These are phyloP conservation scores for Mallateleia sp. DNA, from an alignment of 2,888 invertebrate species.

Conservation along the genomic window DNA sequence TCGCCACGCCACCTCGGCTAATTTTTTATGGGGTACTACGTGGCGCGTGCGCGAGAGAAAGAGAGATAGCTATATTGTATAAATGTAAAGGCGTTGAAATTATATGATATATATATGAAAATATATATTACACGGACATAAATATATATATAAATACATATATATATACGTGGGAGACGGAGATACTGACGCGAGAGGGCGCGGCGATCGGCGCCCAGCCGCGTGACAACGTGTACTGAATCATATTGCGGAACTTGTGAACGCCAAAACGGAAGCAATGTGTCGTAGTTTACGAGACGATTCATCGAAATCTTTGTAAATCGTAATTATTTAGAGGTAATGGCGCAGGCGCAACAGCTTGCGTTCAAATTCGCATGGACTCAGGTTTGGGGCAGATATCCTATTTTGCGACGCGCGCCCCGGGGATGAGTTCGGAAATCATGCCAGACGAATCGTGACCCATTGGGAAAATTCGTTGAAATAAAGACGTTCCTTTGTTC, in stretches of 20 bases:
- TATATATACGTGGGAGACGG: neutral
- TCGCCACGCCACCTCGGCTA: conserved; percentile 14
- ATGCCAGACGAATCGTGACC: too few species aligned
- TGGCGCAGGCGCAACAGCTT: too few species aligned
- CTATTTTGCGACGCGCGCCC: too few species aligned
- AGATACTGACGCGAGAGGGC: neutral
- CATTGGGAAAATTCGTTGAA: too few species aligned
- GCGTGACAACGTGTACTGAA: conserved; percentile 28
- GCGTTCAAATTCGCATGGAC: too few species aligned
- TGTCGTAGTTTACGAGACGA: conserved; percentile 32
- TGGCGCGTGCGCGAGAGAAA: conserved; percentile 6
- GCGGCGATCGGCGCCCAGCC: conserved; percentile 35
- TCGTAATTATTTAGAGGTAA: conserved; percentile 51
- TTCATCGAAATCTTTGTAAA: conserved; percentile 39
- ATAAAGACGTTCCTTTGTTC: too few species aligned
- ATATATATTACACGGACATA: neutral
- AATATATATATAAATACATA: conserved; percentile 10
- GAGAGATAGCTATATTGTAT: conserved; percentile 26
- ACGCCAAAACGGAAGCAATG: conserved; percentile 63
- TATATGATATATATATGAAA: conserved; percentile 26
- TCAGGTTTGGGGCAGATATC: too few species aligned
- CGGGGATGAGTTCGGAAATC: too few species aligned
- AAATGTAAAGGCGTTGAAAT: conserved; percentile 54
- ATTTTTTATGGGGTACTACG: conserved; percentile 26
- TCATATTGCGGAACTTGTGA: conserved; percentile 56